phyloP scores from a whole-genome alignment of 2,113 vertebrate genomes.

The Plecotus auritus region DNA sequence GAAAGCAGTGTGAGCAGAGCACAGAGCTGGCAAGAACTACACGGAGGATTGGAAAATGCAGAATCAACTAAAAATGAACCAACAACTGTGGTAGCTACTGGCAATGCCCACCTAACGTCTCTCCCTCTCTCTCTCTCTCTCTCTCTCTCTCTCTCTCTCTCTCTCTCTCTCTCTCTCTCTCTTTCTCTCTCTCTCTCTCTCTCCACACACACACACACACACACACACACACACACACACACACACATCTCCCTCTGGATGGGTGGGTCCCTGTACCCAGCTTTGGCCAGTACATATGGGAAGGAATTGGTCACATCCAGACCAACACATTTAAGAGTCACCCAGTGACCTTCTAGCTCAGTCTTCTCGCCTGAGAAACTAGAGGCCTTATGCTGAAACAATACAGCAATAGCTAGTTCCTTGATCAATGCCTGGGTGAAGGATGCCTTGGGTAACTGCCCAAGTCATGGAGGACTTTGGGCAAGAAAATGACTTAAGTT shows the following conservation, averaged over 20 bases:
- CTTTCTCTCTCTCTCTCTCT: too few relatives aligned
- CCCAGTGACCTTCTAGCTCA: neutral
- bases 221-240: too few relatives aligned
- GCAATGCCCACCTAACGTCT: neutral
- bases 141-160: too few relatives aligned
- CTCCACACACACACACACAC: neutral
- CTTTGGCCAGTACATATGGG: neutral
- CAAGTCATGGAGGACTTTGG: neutral
- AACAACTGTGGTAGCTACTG: neutral
- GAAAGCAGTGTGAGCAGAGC: neutral
- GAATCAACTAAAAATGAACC: neutral
- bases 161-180: too few relatives aligned
- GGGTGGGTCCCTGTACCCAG: neutral
- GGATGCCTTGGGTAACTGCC: neutral
- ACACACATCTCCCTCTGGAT: neutral
- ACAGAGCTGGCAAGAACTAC: neutral
- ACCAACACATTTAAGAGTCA: neutral
- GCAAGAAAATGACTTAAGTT: neutral
- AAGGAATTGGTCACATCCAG: neutral
- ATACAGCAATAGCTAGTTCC: neutral
- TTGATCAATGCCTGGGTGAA: neutral
- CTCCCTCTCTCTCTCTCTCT: too few relatives aligned
- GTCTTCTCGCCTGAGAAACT: neutral
- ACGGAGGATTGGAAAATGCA: neutral
- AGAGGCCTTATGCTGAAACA: neutral